A percentile compares a stretch with the other conserved stretches of the same genome.
Conservation (phyloP, 2,113 vertebrate species). For the Elephas maximus region DNA sequence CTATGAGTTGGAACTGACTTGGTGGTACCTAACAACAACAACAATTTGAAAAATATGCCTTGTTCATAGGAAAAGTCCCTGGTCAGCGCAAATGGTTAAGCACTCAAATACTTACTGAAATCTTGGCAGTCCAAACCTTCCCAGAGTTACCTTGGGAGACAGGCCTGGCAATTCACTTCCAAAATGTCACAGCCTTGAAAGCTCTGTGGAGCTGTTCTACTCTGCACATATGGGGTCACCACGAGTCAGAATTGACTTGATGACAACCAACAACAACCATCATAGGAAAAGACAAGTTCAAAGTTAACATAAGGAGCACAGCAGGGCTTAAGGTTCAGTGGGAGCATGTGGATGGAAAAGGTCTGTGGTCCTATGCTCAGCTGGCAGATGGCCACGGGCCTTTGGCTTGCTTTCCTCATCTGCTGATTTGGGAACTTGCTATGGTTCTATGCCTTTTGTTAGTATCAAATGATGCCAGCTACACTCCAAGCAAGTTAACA, state of each 20-base stretch:
- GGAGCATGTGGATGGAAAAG: neutral
- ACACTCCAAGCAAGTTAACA: neutral
- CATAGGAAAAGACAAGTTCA: too few species aligned
- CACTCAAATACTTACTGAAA: neutral
- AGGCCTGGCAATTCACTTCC: neutral
- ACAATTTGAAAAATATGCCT: neutral
- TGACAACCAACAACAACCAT: neutral
- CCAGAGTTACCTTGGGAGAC: neutral
- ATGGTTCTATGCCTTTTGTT: neutral
- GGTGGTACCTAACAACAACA: too few species aligned
- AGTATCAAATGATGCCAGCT: neutral
- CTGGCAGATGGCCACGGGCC: rapidly evolving
- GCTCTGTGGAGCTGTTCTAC: neutral
- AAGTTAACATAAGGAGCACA: neutral
- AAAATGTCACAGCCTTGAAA: too few species aligned
- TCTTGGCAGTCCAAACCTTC: neutral
- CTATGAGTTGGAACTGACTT: too few species aligned
- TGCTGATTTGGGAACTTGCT: neutral
- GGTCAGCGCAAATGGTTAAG: too few species aligned
- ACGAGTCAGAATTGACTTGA: neutral
- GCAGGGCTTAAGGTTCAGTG: rapidly evolving
- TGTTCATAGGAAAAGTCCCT: neutral
- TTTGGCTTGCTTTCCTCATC: neutral
- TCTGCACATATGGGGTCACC: neutral
- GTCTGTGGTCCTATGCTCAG: too few species aligned